Conservation (phyloP, 1,140 invertebrate species). For the Metaphire vulgaris region DNA sequence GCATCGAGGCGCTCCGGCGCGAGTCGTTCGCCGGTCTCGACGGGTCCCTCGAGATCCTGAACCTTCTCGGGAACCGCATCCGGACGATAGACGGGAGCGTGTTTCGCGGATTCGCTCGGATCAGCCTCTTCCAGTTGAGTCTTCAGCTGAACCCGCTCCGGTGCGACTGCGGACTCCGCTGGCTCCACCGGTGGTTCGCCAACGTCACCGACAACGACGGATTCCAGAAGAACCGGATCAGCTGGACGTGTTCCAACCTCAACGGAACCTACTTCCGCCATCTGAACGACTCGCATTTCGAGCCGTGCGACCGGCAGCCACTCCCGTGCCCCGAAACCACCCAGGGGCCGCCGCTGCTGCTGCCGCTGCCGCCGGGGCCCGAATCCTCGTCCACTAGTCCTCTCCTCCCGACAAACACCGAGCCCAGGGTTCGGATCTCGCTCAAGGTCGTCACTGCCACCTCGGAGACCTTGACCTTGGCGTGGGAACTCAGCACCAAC, state of each 20-base stretch:
- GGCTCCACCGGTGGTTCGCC: conserved; percentile 8
- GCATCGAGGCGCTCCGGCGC: conserved; percentile 1
- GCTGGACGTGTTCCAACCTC: conserved; percentile 7
- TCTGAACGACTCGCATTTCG: conserved; percentile 11
- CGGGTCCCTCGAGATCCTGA: background rate
- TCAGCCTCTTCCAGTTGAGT: conserved; percentile 8
- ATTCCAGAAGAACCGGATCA: background rate
- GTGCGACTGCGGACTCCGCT: conserved; percentile 10
- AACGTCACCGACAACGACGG: background rate
- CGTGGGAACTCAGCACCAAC: no score
- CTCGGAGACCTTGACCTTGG: no score
- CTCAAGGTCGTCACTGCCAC: no score
- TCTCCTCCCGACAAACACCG: no score
- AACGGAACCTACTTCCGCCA: background rate
- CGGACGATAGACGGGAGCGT: conserved; percentile 8
- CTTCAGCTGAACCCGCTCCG: conserved; percentile 1
- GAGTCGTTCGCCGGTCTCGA: conserved; percentile 5
- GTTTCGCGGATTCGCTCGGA: conserved; percentile 3
- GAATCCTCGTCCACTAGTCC: no score
- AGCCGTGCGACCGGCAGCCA: background rate
- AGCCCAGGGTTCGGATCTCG: no score
- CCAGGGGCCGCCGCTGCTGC: no score
- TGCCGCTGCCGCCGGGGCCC: no score
- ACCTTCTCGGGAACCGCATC: background rate
- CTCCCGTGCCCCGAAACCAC: no score